These are phyloP conservation scores for Drosophila pseudoobscura DNA, from an alignment of 1,140 invertebrate genomes.

Conservation along the genomic window DNA sequence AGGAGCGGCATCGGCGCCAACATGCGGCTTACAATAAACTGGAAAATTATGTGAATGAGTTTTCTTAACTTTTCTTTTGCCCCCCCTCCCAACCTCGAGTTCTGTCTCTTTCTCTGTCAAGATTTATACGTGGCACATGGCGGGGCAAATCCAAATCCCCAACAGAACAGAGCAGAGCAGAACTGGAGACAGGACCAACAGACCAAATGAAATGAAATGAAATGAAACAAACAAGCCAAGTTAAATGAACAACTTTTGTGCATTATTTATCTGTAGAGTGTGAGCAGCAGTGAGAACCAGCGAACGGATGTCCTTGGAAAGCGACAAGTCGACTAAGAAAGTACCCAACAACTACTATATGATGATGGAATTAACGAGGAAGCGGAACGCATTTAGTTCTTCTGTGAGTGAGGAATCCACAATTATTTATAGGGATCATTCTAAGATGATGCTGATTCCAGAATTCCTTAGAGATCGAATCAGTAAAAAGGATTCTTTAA, in stretches of 20 bases:
- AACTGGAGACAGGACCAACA: conserved; percentile 48
- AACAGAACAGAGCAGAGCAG: conserved; percentile 26
- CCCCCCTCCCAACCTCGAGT: not conserved
- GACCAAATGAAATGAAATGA: conserved; percentile 67
- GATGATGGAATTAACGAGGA: too few relatives aligned
- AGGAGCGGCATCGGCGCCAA: conserved; percentile 22
- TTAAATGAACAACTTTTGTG: conserved; percentile 81
- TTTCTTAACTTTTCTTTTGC: conserved; percentile 74
- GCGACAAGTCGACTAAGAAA: conserved; percentile 9
- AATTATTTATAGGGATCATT: too few relatives aligned
- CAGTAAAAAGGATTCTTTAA: too few relatives aligned
- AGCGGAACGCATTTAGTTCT: too few relatives aligned
- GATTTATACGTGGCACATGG: conserved; percentile 81
- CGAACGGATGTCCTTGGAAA: not conserved
- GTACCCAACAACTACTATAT: conserved; percentile 3
- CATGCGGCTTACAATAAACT: conserved; percentile 70
- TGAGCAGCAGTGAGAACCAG: conserved; percentile 42
- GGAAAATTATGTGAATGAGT: conserved; percentile 81
- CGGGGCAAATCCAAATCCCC: conserved; percentile 45
- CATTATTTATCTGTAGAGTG: conserved; percentile 76
- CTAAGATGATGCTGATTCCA: too few relatives aligned
- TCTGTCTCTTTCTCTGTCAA: conserved; percentile 29
- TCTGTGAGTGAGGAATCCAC: too few relatives aligned
- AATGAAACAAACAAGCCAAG: conserved; percentile 77
- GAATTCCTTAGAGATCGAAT: too few relatives aligned